Evolutionary conservation across 2,797 vertebrate genomes (phyloP), one percentile per base, ranked within the genome.

Genomic region (Rhodeus uyekii): DNA sequence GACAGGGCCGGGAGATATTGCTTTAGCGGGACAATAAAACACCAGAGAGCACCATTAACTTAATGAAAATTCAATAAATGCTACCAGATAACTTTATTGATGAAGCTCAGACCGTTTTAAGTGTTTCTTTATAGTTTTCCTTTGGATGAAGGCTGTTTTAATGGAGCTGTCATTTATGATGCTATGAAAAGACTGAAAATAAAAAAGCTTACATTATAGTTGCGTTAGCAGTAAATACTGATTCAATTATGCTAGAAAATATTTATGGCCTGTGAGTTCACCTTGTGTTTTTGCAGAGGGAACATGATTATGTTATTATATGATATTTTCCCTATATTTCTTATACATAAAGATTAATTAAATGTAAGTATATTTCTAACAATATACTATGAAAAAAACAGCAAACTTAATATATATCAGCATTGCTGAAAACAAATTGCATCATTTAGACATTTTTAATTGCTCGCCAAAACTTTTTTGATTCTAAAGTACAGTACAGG

Each of bases 11-110:
- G 82, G 85, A 88, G 88, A 90, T 90, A 89, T 91, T 92, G 87
- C 88, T 88, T 86, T 87, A 77, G 80, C 82, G 76, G 80, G 84
- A 89, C 88, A 89, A 92, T 94, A 93, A 93, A 94, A 87, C 83
- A 86, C 79, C 85, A 87, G 86, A 85, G 83, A 89, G 87, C 64
- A 88, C 91, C 90, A 94, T 95, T 94, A 93, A 88, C 89, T 92
- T 92, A 94, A 95, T 94, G 92, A 94, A 94, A 92, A 94, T 87
- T 87, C 83, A 81, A 88, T 90, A 90, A 92, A 90, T 87, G 89
- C 88, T 90, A 90, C 86, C 83, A 87, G 83, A 84, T 82, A 82
- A 87, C 78, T 88, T 88, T 87, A 77, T 87, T 91, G 89, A 94
- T 90, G 85, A 90, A 93, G 82, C 88, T 74, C 71, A 72, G 78